Conservation (phyloP, 2,888 invertebrate genomes). For the Mythimna loreyi region DNA sequence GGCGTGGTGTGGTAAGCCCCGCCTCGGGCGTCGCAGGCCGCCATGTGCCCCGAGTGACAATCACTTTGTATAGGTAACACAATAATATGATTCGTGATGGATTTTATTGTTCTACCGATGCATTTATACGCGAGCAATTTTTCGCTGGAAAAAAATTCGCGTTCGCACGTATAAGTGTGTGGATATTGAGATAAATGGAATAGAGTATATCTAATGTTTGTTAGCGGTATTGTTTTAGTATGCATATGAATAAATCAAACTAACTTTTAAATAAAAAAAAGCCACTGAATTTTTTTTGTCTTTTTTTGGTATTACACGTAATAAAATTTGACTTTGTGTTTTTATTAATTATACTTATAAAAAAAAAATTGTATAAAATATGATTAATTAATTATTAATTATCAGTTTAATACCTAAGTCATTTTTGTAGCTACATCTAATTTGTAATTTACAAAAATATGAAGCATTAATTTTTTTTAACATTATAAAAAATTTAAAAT, state of each 20-base stretch:
- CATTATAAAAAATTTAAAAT: no score
- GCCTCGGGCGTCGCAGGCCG: constrained; percentile 81
- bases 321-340: no score
- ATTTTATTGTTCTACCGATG: constrained; percentile 89
- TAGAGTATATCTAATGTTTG: constrained; percentile 7
- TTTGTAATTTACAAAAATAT: no score
- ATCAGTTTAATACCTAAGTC: no score
- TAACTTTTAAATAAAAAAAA: neutral
- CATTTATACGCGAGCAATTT: constrained; percentile 85
- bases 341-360: no score
- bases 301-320: neutral
- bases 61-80: constrained; percentile 91
- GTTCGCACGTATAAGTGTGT: constrained; percentile 43
- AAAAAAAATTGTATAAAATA: no score
- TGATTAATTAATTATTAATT: no score
- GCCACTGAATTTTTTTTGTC: neutral
- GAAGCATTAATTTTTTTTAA: no score
- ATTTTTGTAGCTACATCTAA: no score
- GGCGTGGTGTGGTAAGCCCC: constrained; percentile 84
- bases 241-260: neutral
- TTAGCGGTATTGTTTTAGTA: neutral
- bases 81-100: constrained; percentile 91
- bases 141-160: constrained; percentile 64
- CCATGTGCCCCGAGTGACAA: constrained; percentile 89
- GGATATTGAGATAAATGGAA: constrained; percentile 50